A percentile compares a stretch with the other conserved stretches of the same genome.
phyloP scores from a whole-genome alignment of 2,888 invertebrate genomes.

The Acronicta psi region DNA sequence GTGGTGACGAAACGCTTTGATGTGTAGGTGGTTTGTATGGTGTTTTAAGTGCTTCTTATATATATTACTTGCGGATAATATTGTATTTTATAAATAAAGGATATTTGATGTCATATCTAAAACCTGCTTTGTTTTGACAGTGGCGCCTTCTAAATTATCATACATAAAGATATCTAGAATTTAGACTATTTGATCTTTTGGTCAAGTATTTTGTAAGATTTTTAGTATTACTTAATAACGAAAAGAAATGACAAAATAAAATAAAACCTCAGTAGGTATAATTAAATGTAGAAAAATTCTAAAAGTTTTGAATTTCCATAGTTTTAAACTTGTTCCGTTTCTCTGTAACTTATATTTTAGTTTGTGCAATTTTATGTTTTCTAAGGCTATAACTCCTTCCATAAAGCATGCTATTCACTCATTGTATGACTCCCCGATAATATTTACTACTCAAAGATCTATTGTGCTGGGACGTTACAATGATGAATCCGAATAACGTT shows the following conservation, averaged over 20 bases:
- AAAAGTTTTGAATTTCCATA: background rate
- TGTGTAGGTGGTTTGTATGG: constrained; percentile 15
- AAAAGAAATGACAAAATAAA: too few relatives aligned
- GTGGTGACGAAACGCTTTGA: constrained; percentile 42
- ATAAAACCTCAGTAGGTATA: too few relatives aligned
- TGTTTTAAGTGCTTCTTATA: constrained; percentile 3
- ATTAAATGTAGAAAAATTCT: too few relatives aligned
- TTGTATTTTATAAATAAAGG: constrained; percentile 17
- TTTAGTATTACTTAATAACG: too few relatives aligned
- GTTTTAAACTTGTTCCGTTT: too few relatives aligned
- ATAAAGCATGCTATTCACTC: background rate
- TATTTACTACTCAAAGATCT: constrained; percentile 17
- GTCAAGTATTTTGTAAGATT: too few relatives aligned
- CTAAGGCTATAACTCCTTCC: background rate
- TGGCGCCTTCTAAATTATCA: background rate
- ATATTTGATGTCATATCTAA: constrained; percentile 8
- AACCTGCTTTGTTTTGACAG: too few relatives aligned
- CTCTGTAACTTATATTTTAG: too few relatives aligned
- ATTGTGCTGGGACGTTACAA: constrained; percentile 10
- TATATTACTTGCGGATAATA: constrained; percentile 14
- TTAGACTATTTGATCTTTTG: too few relatives aligned
- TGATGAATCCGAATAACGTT: constrained; percentile 14
- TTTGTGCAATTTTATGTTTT: too few relatives aligned
- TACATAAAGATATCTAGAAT: too few relatives aligned
- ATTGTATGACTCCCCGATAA: constrained; percentile 21